Evolutionary conservation across 2,797 vertebrate species (phyloP), one percentile per base, ranked within the genome.

Genomic region (Ambastaia sidthimunki): DNA sequence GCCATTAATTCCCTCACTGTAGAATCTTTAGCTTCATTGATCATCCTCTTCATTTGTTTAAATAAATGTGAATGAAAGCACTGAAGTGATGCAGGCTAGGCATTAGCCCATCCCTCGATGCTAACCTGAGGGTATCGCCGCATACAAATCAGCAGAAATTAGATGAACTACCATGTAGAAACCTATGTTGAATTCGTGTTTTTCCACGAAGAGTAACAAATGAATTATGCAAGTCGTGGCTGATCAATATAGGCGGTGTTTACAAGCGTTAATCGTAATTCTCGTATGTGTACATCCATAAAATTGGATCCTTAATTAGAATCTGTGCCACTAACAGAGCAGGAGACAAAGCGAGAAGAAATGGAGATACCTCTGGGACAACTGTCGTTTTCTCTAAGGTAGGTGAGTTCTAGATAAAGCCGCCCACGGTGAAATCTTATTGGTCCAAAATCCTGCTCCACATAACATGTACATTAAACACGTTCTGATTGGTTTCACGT

Each of bases 1-100:
- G 83, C 92, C 90, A 92, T 93, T 91, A 91, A 88, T 91, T 92
- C 88, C 80, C 77, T 66, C 88, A 88, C 88, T 87, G 87, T 87
- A 85, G 82, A 80, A 85, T 91, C 81, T 86, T 89, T 81, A 23
- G 83, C 85, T 85, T 82, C 89, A 92, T 89, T 91, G 89, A 92
- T 90, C 90, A 92, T 89, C 88, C 87, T 76, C 80, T 84, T 84
- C 83, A 87, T 91, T 89, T 90, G 89, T 91, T 90, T 86, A 86
- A 87, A 88, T 87, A 88, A 92, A 89, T 71, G 76, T 80, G 50
- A 85, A 89, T 82, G 77, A 81, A 85, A 87, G 85, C 79, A 83
- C 74, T 78, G 86, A 89, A 88, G 59, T 31, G 66, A 84, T 80
- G 59, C 85, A 65, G 86, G 74, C 74, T 82, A 80, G 55, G 81